These are phyloP conservation scores for Corydoras sp. DNA, from an alignment of 2,113 vertebrate genomes.

Conservation along the genomic window DNA sequence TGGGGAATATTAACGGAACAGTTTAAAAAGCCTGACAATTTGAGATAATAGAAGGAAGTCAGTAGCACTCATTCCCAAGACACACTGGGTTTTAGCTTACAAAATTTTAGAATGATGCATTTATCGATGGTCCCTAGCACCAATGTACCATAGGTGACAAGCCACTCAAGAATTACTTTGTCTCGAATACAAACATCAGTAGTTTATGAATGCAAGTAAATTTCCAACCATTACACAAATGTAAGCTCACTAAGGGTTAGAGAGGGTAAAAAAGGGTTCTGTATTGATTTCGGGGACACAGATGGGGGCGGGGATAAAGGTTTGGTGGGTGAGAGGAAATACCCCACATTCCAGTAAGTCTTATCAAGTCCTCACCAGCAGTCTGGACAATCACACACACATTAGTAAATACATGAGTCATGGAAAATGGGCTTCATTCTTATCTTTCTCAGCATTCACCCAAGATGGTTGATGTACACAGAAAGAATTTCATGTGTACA, in stretches of 20 bases:
- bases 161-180: no score
- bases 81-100: conserved; percentile 44
- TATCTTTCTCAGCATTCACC: conserved; percentile 15
- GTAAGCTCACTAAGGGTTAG: not conserved
- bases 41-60: conserved; percentile 18
- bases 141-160: no score
- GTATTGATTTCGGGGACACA: not conserved
- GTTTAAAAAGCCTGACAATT: conserved; percentile 20
- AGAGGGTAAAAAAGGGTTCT: not conserved
- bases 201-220: not conserved
- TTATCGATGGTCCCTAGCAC: no score
- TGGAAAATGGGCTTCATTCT: conserved; percentile 4
- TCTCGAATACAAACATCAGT: no score
- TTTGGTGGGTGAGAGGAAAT: conserved; percentile 48
- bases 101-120: conserved; percentile 1
- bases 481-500: not conserved
- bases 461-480: not conserved
- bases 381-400: conserved; percentile 11
- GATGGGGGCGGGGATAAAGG: not conserved
- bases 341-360: conserved; percentile 55
- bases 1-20: conserved; percentile 6
- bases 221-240: not conserved
- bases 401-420: not conserved
- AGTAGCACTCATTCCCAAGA: conserved; percentile 56
- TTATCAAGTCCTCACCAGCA: conserved; percentile 46